phyloP scores from a whole-genome alignment of 2,888 invertebrate species.

The Norana najaformis region DNA sequence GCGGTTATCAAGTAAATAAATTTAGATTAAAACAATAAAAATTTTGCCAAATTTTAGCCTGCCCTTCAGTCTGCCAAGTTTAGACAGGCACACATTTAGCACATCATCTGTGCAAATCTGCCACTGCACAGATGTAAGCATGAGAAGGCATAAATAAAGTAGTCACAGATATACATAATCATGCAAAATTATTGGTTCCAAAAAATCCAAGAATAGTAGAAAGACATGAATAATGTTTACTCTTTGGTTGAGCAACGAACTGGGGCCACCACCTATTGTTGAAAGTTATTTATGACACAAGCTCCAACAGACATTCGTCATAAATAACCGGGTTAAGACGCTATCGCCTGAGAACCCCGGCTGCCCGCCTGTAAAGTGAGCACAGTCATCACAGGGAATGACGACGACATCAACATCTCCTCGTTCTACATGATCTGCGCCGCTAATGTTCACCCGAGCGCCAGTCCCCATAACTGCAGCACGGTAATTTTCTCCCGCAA shows the following conservation, averaged over 20 bases:
- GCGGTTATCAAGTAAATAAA: no score
- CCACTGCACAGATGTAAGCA: no score
- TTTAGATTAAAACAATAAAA: no score
- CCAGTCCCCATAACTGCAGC: neutral
- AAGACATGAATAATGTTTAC: neutral
- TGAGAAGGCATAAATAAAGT: neutral
- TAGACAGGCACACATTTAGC: no score
- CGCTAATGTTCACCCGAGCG: neutral
- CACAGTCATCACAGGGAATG: neutral
- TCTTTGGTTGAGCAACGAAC: neutral
- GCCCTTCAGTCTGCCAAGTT: no score
- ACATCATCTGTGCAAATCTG: no score
- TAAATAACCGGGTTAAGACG: neutral
- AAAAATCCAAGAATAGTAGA: neutral
- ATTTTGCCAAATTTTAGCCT: no score
- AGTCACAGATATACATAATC: neutral
- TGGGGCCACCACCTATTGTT: neutral
- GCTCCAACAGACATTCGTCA: constrained; percentile 13
- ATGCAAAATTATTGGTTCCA: neutral
- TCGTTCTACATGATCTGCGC: neutral
- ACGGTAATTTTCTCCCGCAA: neutral
- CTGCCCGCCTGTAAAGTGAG: neutral
- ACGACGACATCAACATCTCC: neutral
- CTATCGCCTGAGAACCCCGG: neutral
- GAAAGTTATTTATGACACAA: neutral